Conservation (phyloP, 2,888 invertebrate genomes). For the Digitonthophagus gazella region DNA sequence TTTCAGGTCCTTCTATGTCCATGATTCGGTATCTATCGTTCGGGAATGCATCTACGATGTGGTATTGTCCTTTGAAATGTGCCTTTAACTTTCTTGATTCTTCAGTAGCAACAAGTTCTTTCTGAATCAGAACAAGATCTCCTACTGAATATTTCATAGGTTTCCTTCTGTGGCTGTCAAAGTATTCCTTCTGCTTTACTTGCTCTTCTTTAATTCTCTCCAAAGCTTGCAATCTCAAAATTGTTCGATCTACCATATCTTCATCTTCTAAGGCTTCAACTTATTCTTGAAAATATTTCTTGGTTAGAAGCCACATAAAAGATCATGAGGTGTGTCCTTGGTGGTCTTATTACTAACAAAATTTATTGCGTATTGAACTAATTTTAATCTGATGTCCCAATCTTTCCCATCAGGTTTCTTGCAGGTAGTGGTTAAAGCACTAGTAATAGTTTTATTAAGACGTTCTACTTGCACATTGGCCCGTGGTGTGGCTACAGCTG, state of each 20-base stretch:
- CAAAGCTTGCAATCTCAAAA: constrained; percentile 8
- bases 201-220: constrained; percentile 9
- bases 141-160: constrained; percentile 9
- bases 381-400: constrained; percentile 39
- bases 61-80: constrained; percentile 17
- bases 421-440: constrained; percentile 34
- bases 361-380: constrained; percentile 25
- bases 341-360: constrained; percentile 35
- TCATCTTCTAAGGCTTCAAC: constrained; percentile 17
- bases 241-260: background rate
- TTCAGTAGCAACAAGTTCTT: constrained; percentile 15
- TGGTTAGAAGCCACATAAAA: constrained; percentile 34
- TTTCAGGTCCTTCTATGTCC: constrained; percentile 20
- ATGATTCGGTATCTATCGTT: constrained; percentile 23
- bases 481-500: constrained; percentile 29
- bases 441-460: constrained; percentile 11
- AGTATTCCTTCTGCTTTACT: constrained; percentile 11
- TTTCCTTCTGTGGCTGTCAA: constrained; percentile 5
- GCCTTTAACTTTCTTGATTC: constrained; percentile 18
- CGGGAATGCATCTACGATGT: constrained; percentile 8
- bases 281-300: constrained; percentile 19
- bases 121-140: constrained; percentile 15
- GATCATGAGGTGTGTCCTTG: constrained; percentile 32
- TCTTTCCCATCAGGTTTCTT: constrained; percentile 35
- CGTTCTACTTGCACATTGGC: constrained; percentile 37